phyloP scores from a whole-genome alignment of 2,113 vertebrate species.

The Podiceps cristatus region DNA sequence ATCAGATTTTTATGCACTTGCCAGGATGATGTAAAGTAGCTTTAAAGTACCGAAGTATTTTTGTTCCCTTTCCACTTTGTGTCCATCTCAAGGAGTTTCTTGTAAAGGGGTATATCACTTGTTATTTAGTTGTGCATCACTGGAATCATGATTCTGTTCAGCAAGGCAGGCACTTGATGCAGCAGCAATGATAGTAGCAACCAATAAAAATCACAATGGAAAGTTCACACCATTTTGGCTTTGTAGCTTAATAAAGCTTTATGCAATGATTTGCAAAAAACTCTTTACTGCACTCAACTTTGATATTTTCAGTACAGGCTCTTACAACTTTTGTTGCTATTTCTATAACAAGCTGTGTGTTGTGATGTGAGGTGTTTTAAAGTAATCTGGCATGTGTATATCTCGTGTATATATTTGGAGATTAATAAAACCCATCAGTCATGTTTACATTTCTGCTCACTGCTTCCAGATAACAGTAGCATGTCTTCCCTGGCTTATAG shows the following conservation, averaged over 20 bases:
- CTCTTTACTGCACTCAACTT: not conserved
- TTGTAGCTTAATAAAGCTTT: not conserved
- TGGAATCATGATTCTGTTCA: not conserved
- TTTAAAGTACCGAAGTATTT: not conserved
- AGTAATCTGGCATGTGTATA: conserved; percentile 22
- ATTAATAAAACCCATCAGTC: conserved; percentile 21
- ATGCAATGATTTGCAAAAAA: not conserved
- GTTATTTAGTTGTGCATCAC: not conserved
- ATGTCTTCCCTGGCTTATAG: not conserved
- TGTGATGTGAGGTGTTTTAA: not conserved
- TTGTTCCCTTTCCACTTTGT: not conserved
- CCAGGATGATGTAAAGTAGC: not conserved
- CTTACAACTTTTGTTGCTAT: conserved; percentile 26
- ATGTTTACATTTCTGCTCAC: not conserved
- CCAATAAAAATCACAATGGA: not conserved
- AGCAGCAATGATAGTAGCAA: not conserved
- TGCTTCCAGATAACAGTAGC: not conserved
- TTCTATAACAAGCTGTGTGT: conserved; percentile 24
- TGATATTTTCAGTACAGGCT: conserved; percentile 23
- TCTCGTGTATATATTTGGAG: too few species aligned
- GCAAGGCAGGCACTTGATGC: not conserved
- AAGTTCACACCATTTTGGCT: not conserved
- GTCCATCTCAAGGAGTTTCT: not conserved
- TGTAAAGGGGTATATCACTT: not conserved
- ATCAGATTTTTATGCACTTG: not conserved